Conservation (phyloP, 2,113 vertebrate species). For the Amphiprion percula region DNA sequence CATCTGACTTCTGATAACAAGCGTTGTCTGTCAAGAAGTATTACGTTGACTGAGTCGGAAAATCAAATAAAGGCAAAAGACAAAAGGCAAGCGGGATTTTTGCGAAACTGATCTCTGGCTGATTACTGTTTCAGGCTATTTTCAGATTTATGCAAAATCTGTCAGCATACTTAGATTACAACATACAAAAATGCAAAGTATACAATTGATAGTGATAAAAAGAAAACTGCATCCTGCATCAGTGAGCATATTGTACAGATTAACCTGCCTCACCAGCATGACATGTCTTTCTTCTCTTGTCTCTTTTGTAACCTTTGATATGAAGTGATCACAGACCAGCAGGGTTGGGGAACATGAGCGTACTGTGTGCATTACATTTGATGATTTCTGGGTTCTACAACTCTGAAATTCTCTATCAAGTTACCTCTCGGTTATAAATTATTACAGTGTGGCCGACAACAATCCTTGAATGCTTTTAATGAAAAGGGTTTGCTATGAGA, state of each 20-base stretch:
- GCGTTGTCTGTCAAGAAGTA: too few relatives aligned
- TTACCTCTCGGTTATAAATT: constrained; percentile 23
- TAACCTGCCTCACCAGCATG: constrained; percentile 29
- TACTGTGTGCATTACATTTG: constrained; percentile 10
- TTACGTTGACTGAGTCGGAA: too few relatives aligned
- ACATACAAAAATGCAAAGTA: background rate
- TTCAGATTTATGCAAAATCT: constrained; percentile 18
- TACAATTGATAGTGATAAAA: background rate
- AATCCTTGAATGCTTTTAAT: constrained; percentile 4
- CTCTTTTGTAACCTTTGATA: constrained; percentile 58
- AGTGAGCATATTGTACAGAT: constrained; percentile 38
- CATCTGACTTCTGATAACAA: too few relatives aligned
- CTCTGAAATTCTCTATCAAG: constrained; percentile 8
- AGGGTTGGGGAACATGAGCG: constrained; percentile 36
- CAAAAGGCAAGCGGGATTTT: too few relatives aligned
- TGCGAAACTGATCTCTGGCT: too few relatives aligned
- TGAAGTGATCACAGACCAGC: constrained; percentile 55
- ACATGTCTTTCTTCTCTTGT: constrained; percentile 54
- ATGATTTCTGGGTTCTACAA: constrained; percentile 14
- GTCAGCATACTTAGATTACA: background rate
- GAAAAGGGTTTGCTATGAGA: constrained; percentile 13
- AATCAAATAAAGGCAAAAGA: too few relatives aligned
- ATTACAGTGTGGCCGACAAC: background rate
- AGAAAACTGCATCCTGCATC: constrained; percentile 16
- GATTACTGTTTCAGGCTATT: background rate